Conservation (phyloP, 2,797 vertebrate species). For the Numenius phaeopus region DNA sequence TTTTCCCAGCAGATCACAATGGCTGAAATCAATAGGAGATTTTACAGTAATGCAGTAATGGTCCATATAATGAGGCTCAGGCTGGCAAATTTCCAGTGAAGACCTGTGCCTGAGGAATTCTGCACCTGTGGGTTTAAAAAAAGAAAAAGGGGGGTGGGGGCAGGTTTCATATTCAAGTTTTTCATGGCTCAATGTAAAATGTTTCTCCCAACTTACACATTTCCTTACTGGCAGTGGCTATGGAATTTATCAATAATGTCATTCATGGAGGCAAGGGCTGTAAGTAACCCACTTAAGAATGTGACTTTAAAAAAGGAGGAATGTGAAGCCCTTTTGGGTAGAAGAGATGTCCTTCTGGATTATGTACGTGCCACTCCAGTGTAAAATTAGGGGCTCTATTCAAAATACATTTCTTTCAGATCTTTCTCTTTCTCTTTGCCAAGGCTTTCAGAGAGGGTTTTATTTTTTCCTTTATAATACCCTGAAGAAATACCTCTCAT, state of each 20-base stretch:
- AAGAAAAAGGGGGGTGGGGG: no score
- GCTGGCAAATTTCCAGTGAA: not conserved
- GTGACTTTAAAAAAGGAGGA: not conserved
- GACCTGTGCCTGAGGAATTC: not conserved
- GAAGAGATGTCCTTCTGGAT: slow-evolving; percentile 34
- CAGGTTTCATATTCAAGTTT: not conserved
- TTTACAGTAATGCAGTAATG: not conserved
- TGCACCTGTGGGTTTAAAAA: not conserved
- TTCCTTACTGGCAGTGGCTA: not conserved
- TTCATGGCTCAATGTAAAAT: not conserved
- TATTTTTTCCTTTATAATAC: slow-evolving; percentile 3
- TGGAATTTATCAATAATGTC: not conserved
- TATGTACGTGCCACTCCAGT: not conserved
- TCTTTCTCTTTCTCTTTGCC: not conserved
- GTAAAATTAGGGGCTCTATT: slow-evolving; percentile 26
- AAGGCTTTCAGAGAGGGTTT: not conserved
- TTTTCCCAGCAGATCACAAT: slow-evolving; percentile 15
- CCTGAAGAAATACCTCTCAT: slow-evolving; percentile 57
- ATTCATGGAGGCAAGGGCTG: not conserved
- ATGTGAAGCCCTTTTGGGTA: slow-evolving; percentile 33
- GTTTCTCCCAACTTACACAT: not conserved
- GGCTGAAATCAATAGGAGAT: slow-evolving; percentile 29
- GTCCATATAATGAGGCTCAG: not conserved
- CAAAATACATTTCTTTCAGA: not conserved
- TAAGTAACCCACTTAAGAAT: slow-evolving; percentile 32